A percentile compares a stretch with the other conserved stretches of the same genome.
phyloP scores from a whole-genome alignment of 2,797 vertebrate species.

The Siniperca scherzeri region DNA sequence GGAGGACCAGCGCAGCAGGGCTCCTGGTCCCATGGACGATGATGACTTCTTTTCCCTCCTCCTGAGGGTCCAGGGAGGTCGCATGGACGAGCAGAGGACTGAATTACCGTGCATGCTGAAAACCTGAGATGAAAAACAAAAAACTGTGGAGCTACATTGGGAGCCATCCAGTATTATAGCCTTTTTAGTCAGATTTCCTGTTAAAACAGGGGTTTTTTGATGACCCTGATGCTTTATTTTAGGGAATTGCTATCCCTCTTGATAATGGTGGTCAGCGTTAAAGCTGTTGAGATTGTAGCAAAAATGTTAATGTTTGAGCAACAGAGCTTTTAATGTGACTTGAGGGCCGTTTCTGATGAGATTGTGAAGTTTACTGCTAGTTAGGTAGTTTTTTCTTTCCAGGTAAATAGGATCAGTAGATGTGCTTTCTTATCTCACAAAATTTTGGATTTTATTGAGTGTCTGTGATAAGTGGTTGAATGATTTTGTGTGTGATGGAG shows the following conservation, averaged over 20 bases:
- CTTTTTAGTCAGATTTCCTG: slow-evolving; percentile 26
- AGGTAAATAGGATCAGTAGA: slow-evolving; percentile 15
- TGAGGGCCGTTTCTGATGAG: slow-evolving; percentile 13
- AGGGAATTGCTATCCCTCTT: neutral
- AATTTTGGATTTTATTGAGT: slow-evolving; percentile 25
- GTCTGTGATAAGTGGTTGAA: slow-evolving; percentile 43
- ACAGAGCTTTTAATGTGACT: slow-evolving; percentile 42
- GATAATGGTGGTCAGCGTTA: slow-evolving; percentile 39
- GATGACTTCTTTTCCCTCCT: slow-evolving; percentile 92
- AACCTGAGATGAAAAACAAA: slow-evolving; percentile 69
- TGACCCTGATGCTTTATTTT: slow-evolving; percentile 33
- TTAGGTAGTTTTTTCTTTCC: neutral
- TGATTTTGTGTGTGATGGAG: slow-evolving; percentile 30
- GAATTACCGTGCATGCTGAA: slow-evolving; percentile 81
- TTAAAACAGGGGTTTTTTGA: slow-evolving; percentile 13
- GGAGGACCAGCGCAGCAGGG: slow-evolving; percentile 91
- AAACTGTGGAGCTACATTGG: slow-evolving; percentile 2
- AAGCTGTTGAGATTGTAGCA: slow-evolving; percentile 39
- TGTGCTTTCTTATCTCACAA: slow-evolving; percentile 27
- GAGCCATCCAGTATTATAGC: slow-evolving; percentile 34
- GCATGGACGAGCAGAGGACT: slow-evolving; percentile 92
- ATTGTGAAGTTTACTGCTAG: slow-evolving; percentile 44
- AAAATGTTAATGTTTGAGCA: slow-evolving; percentile 53
- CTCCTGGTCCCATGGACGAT: slow-evolving; percentile 91
- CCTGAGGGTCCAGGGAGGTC: slow-evolving; percentile 90